Evolutionary conservation across 2,797 vertebrate genomes (phyloP), one percentile per base, ranked within the genome.

Genomic region (Cyprinella venusta): DNA sequence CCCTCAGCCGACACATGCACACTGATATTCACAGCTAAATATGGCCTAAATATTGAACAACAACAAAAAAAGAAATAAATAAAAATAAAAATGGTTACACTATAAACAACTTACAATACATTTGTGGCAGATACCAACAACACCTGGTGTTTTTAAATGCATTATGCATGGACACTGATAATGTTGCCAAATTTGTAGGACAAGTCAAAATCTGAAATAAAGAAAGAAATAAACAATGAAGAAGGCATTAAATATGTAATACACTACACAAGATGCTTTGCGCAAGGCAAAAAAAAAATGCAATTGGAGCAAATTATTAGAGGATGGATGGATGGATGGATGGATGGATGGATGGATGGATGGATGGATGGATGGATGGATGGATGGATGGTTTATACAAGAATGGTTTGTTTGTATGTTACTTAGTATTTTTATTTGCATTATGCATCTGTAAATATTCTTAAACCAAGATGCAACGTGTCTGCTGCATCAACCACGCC

Each of bases 81-180:
- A 30, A 30, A 30, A 30, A 30, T 1, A 30, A 48, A 68, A 50
- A 10, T 70, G 26, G 21, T 81, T 81, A 74, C 38, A 38, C 7
- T 52, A 21, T 19, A 40, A 40, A 52, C 45, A 52, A 61, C 59
- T 26, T 59, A 6, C 56, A 26, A 61, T 3, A 63, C 33, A 70
- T 72, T 54, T 21, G 19, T 75, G n/a, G 48, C 78, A 54, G 63
- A 54, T 81, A 45, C 21, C 33, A 42, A 54, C 63, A 24, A 45
- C 64, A 68, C 48, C 38, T 83, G 36, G 38, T 68, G 24, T 75
- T 40, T 76, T 75, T 75, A 64, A 71, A 67, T 76, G 81, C 18
- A 82, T 82, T 56, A 67, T 76, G 72, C 50, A 82, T 59, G 16
- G 21, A 59, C 61, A 54, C n/a, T 26, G n/a, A 64, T 72, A 50